Conservation (phyloP, 2,797 vertebrate genomes). For the Thamnophis elegans region DNA sequence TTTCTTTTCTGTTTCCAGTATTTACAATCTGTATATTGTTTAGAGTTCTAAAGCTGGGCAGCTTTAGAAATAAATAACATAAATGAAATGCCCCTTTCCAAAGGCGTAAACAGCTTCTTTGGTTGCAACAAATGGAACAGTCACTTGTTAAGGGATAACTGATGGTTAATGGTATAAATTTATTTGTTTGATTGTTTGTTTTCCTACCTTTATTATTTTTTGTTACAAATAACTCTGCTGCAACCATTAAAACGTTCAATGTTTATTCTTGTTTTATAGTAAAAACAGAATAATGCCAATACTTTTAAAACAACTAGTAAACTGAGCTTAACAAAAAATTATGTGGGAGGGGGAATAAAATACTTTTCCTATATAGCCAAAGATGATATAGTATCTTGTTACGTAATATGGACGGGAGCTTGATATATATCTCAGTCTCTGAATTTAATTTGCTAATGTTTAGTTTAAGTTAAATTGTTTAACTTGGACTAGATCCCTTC, state of each 20-base stretch:
- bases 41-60: neutral
- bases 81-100: neutral
- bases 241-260: neutral
- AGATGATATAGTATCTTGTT: neutral
- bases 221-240: neutral
- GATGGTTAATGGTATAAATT: neutral
- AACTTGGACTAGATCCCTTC: neutral
- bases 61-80: neutral
- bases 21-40: neutral
- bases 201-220: neutral
- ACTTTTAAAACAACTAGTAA: neutral
- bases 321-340: neutral
- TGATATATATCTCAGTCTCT: neutral
- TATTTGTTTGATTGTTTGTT: neutral
- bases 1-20: neutral
- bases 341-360: neutral
- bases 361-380: neutral
- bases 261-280: neutral
- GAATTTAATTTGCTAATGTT: neutral
- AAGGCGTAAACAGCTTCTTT: neutral
- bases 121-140: neutral
- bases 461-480: neutral
- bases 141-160: neutral
- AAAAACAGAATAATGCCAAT: neutral
- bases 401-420: neutral